A percentile compares a stretch with the other conserved stretches of the same genome.
These are phyloP conservation scores for Enhydra lutris DNA, from an alignment of 2,113 vertebrate genomes.

Conservation along the genomic window DNA sequence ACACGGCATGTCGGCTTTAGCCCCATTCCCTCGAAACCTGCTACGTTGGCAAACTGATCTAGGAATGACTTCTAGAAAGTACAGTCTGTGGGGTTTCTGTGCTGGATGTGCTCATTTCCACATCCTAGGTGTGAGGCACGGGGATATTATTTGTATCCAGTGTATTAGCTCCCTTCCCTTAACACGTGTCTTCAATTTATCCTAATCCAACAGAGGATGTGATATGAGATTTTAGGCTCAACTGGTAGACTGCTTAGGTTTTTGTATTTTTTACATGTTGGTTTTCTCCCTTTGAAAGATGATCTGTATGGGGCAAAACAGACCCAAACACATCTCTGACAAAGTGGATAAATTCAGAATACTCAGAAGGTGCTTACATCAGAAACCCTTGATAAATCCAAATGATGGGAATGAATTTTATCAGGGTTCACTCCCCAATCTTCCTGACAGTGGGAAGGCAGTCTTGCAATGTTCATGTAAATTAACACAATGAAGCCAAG, in stretches of 20 bases:
- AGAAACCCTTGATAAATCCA: neutral
- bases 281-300: neutral
- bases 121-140: neutral
- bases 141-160: neutral
- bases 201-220: neutral
- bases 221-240: neutral
- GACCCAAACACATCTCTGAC: neutral
- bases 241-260: neutral
- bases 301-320: neutral
- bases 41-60: neutral
- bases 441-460: neutral
- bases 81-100: too few species aligned
- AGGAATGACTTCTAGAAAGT: neutral
- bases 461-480: neutral
- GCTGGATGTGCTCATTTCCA: neutral
- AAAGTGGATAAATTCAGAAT: neutral
- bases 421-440: neutral
- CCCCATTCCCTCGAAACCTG: neutral
- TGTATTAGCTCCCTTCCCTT: neutral
- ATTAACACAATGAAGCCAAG: neutral
- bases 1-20: fast-evolving
- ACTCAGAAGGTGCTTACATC: fast-evolving
- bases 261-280: neutral
- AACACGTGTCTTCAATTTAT: neutral
- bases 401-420: neutral